Conservation (phyloP, 2,113 vertebrate species). For the Poicephalus meyeri region DNA sequence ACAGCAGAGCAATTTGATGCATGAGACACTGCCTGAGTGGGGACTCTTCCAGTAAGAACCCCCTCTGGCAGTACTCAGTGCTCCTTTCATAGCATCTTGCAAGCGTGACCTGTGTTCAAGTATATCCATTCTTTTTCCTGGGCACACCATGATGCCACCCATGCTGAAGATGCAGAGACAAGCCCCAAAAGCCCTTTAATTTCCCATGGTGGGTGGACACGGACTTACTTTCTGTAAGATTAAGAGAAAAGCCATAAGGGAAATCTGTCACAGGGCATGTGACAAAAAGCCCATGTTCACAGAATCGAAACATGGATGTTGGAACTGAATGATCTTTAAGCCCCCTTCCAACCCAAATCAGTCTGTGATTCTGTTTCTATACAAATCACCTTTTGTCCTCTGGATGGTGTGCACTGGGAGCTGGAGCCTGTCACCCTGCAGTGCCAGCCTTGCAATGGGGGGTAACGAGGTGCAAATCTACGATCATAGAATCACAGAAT, state of each 20-base stretch:
- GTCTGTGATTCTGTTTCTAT: neutral
- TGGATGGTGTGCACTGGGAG: neutral
- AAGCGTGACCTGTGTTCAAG: neutral
- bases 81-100: neutral
- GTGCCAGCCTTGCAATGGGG: neutral
- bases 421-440: neutral
- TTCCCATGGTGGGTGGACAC: neutral
- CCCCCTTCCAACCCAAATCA: neutral
- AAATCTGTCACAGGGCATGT: neutral
- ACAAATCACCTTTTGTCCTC: neutral
- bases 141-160: neutral
- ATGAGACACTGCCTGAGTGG: neutral
- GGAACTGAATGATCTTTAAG: neutral
- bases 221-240: neutral
- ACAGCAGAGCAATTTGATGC: neutral
- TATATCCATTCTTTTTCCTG: too few relatives aligned
- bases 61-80: neutral
- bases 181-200: neutral
- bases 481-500: too few relatives aligned
- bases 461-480: accelerated
- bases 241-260: neutral
- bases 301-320: neutral
- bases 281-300: neutral
- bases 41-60: neutral
- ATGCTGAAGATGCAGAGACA: neutral